Evolutionary conservation across 2,797 vertebrate genomes (phyloP).

Genomic region (Synanceia verrucosa): DNA sequence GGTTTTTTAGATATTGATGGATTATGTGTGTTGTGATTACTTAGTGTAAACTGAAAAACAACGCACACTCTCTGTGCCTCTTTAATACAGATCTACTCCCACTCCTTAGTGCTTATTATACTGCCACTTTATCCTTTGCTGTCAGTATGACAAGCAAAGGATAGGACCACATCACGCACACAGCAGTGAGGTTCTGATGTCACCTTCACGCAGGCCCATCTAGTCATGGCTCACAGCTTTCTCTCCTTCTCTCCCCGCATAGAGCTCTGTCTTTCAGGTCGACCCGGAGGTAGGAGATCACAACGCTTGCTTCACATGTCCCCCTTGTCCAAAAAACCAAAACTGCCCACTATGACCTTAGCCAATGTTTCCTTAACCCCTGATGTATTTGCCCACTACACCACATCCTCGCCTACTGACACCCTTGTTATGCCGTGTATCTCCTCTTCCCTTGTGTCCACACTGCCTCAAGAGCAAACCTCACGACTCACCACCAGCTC

Average conservation of each 20-base stretch:
- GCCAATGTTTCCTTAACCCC: conserved; percentile 58
- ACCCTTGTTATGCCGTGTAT: conserved; percentile 67
- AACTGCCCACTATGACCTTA: conserved; percentile 49
- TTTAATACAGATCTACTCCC: not conserved
- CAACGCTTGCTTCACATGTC: conserved; percentile 71
- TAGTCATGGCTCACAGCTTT: conserved; percentile 66
- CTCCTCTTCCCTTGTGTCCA: conserved; percentile 46
- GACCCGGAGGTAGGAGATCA: conserved; percentile 81
- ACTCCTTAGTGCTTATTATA: not conserved
- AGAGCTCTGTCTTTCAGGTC: conserved; percentile 86
- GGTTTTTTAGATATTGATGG: not conserved
- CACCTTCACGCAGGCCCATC: conserved; percentile 48
- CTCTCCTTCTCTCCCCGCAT: conserved; percentile 74
- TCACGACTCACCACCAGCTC: conserved; percentile 53
- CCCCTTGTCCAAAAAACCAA: conserved; percentile 27
- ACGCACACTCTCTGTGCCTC: not conserved
- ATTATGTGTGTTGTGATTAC: not conserved
- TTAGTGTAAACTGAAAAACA: not conserved
- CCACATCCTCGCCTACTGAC: conserved; percentile 65
- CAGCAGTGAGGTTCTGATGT: conserved; percentile 43
- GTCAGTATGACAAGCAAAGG: conserved; percentile 21
- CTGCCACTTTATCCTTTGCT: conserved; percentile 28
- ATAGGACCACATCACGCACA: conserved; percentile 20
- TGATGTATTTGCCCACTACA: conserved; percentile 54
- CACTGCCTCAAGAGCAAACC: conserved; percentile 52